phyloP scores from a whole-genome alignment of 2,113 vertebrate species.

The zebrafish (Danio rerio) region GRCz12tu NC_133193.1:24724001-24724500 shows the following conservation, averaged over 20 bases:
- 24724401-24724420: conserved; percentile 5
- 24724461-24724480: background rate
- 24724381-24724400: background rate
- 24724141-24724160: conserved; percentile 9
- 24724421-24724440: conserved; percentile 1
- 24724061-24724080: conserved; percentile 13
- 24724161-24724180: conserved; percentile 25
- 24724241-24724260: conserved; percentile 18
- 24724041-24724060: background rate
- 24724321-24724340: conserved; percentile 27
- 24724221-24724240: conserved; percentile 29
- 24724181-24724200: conserved; percentile 28
- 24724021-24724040: background rate
- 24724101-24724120: conserved; percentile 40
- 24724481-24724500: background rate
- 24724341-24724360: conserved; percentile 15
- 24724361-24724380: background rate
- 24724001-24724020: conserved; percentile 1
- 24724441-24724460: background rate
- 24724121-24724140: conserved; percentile 31
- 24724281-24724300: conserved; percentile 32
- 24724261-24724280: conserved; percentile 37
- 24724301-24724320: conserved; percentile 35
- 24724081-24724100: conserved; percentile 12
- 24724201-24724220: conserved; percentile 1